Evolutionary conservation across 2,797 vertebrate species (phyloP).

Genomic region (Enteromius unitaeniatus): DNA sequence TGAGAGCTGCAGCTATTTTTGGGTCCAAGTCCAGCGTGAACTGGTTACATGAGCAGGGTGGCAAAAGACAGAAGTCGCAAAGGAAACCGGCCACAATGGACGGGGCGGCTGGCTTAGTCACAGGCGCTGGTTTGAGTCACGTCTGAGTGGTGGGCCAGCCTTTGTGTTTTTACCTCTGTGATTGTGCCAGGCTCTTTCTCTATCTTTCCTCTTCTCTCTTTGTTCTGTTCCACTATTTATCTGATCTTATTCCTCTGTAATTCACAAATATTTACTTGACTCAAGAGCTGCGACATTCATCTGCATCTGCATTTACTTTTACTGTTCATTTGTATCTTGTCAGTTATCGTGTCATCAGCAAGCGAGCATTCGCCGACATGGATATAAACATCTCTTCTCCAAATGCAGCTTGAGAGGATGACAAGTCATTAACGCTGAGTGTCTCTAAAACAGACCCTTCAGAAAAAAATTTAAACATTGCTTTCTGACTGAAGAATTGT

Average conservation of each 20-base stretch:
- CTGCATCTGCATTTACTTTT: not conserved
- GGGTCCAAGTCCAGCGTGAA: slow-evolving; percentile 40
- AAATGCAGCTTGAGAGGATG: slow-evolving; percentile 55
- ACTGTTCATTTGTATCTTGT: slow-evolving; percentile 18
- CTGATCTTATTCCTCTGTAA: slow-evolving; percentile 24
- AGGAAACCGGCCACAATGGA: slow-evolving; percentile 58
- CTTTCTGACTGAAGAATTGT: slow-evolving; percentile 5
- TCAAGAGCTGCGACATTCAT: not conserved
- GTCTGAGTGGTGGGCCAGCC: slow-evolving; percentile 16
- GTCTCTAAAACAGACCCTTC: slow-evolving; percentile 52
- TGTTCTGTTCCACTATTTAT: slow-evolving; percentile 28
- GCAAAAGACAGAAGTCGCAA: slow-evolving; percentile 53
- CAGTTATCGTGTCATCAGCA: not conserved
- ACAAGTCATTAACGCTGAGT: slow-evolving; percentile 60
- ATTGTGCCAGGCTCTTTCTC: slow-evolving; percentile 15
- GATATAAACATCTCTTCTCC: slow-evolving; percentile 25
- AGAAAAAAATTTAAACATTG: slow-evolving; percentile 10
- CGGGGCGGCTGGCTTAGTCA: slow-evolving; percentile 58
- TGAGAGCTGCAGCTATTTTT: slow-evolving; percentile 50
- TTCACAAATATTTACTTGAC: slow-evolving; percentile 43
- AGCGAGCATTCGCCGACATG: not conserved
- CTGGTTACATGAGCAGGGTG: slow-evolving; percentile 51
- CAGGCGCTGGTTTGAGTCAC: slow-evolving; percentile 61
- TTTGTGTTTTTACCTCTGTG: slow-evolving; percentile 31
- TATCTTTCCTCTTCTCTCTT: slow-evolving; percentile 7